Evolutionary conservation across 2,888 invertebrate genomes (phyloP), one percentile per base, ranked within the genome.

Genomic region (Drosophila barbarae): DNA sequence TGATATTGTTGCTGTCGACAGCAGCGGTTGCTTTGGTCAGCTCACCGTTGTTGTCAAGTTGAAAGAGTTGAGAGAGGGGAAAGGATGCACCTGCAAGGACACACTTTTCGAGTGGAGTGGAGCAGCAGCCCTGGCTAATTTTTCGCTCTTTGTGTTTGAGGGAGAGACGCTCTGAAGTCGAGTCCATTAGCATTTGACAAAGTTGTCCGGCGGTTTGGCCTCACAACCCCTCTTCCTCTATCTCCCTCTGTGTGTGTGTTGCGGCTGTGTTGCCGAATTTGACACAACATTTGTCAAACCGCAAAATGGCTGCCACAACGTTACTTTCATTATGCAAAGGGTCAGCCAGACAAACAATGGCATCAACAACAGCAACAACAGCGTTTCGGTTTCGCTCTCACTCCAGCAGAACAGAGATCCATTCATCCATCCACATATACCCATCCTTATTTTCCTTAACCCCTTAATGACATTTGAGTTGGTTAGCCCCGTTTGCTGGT

Each of bases 131-230:
- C 61, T 61, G 69, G 84, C 74, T 80, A 84, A 84, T 84, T 79
- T 78, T 79, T 82, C 67, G 59, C 71, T 66, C 56, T 61, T 28
- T 54, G 54, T 64, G 38, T 63, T 55, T 65, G 56, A 47, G 42
- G 63, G 18, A 38, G 61, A 70, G 63, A 64, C 47, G 63, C 39
- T 38, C 34, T 39, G 32, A 51, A 51, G 32, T 32, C 13, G 74
- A 83, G 81, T 85, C 82, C 81, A 85, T 82, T 82, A 82, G 85
- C 85, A 85, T 84, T 82, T 85, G 82, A 81, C 80, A 81, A 84
- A 84, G 77, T 81, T 80, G 75, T 78, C 59, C 64, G 49, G 68
- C 58, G 69, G 64, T 67, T 61, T 67, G 64, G 15, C 26, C 68
- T 52, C 10, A 15, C 46, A 28, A 10, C 46, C 21, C 58, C 61